phyloP scores from a whole-genome alignment of 2,113 vertebrate genomes.

The Channa maculata region DNA sequence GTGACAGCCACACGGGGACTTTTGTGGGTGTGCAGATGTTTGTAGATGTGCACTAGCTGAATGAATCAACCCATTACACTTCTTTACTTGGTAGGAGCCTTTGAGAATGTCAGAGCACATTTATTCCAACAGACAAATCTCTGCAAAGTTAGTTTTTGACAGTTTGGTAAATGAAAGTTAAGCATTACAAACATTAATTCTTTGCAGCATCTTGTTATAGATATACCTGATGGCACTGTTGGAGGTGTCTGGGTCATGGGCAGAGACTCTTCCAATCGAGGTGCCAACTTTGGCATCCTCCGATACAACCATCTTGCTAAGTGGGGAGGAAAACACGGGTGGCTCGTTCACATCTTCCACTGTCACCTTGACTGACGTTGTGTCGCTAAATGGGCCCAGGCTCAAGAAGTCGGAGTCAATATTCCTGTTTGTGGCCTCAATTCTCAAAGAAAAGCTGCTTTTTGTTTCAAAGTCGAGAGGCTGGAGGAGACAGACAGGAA shows the following conservation, averaged over 20 bases:
- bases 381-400: slow-evolving; percentile 92
- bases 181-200: background rate
- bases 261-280: slow-evolving; percentile 91
- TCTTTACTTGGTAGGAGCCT: background rate
- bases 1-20: slow-evolving; percentile 24
- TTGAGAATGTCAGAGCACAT: background rate
- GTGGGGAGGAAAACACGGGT: slow-evolving; percentile 85
- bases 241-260: slow-evolving; percentile 92
- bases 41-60: slow-evolving; percentile 20
- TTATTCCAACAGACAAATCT: background rate
- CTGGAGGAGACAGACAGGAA: slow-evolving; percentile 70
- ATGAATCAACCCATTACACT: background rate
- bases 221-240: slow-evolving; percentile 91
- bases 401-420: slow-evolving; percentile 91
- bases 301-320: slow-evolving; percentile 90
- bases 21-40: slow-evolving; percentile 11
- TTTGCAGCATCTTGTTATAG: background rate
- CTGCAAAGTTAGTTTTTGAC: background rate
- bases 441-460: slow-evolving; percentile 89
- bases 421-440: slow-evolving; percentile 94
- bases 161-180: background rate
- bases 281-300: slow-evolving; percentile 92
- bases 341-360: slow-evolving; percentile 96
- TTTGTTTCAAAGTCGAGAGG: slow-evolving; percentile 95
- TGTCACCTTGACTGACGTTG: slow-evolving; percentile 88